These are phyloP conservation scores for Brachyhypopomus occidentalis DNA, from an alignment of 2,113 vertebrate genomes.

Conservation along the genomic window DNA sequence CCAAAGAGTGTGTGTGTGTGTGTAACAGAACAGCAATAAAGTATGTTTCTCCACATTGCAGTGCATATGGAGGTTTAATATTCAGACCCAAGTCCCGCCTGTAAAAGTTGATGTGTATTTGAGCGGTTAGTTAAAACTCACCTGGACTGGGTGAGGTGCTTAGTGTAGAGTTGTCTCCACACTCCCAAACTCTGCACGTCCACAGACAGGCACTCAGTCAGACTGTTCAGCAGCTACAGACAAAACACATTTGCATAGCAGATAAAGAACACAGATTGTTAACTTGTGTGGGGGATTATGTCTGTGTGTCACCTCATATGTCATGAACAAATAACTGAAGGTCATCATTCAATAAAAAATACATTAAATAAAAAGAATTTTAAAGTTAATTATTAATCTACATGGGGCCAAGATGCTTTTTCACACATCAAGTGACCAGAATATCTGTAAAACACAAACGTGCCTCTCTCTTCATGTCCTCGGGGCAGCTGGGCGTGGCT, in stretches of 20 bases:
- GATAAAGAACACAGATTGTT: neutral
- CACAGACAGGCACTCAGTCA: constrained; percentile 86
- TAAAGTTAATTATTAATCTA: too few species aligned
- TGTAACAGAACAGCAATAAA: too few species aligned
- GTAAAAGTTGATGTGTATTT: neutral
- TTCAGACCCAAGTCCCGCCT: neutral
- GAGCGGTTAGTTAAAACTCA: constrained; percentile 49
- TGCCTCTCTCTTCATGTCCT: constrained; percentile 88
- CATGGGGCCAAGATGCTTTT: too few species aligned
- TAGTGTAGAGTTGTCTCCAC: constrained; percentile 94
- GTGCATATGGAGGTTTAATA: too few species aligned
- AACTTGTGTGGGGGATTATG: neutral
- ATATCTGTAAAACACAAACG: too few species aligned
- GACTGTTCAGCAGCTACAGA: constrained; percentile 84
- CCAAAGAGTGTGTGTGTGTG: too few species aligned
- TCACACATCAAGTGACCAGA: too few species aligned
- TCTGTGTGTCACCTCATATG: too few species aligned
- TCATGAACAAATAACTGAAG: too few species aligned
- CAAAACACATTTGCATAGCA: neutral
- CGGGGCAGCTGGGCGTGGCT: constrained; percentile 82
- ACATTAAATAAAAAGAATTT: too few species aligned
- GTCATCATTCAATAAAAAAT: too few species aligned
- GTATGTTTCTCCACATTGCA: too few species aligned
- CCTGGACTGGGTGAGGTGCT: constrained; percentile 93
- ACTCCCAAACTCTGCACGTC: constrained; percentile 86